Evolutionary conservation across 2,888 invertebrate genomes (phyloP).

Genomic region (Pyrrhia umbra): DNA sequence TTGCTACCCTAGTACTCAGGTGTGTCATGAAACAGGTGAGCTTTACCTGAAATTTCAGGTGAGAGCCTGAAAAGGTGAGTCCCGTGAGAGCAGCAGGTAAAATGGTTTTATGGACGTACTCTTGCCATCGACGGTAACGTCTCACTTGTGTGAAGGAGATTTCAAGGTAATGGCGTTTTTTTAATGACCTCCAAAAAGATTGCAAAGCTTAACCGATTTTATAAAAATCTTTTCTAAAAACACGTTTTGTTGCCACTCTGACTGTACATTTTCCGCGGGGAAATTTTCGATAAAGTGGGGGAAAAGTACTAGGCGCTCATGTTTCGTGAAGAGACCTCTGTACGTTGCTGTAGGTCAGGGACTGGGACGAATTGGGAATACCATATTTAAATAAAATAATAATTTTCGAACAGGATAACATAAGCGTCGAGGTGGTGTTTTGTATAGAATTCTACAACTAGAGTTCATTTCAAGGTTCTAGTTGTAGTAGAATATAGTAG

Average conservation of each 20-base stretch:
- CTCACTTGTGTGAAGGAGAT: background rate
- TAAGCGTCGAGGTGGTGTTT: constrained; percentile 59
- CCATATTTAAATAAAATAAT: constrained; percentile 82
- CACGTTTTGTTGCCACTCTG: constrained; percentile 6
- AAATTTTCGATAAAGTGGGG: constrained; percentile 84
- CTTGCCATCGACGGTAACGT: background rate
- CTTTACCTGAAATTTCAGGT: constrained; percentile 66
- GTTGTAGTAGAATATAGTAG: constrained; percentile 78
- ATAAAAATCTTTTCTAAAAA: too few relatives aligned
- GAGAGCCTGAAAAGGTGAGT: constrained; percentile 27
- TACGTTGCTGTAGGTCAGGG: constrained; percentile 52
- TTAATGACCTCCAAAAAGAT: too few relatives aligned
- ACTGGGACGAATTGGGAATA: constrained; percentile 53
- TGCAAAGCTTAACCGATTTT: too few relatives aligned
- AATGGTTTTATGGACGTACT: too few relatives aligned
- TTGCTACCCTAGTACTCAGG: constrained; percentile 81
- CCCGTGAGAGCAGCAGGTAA: constrained; percentile 30
- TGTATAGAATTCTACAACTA: constrained; percentile 68
- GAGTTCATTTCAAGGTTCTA: constrained; percentile 63
- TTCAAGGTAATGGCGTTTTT: background rate
- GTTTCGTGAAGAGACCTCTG: constrained; percentile 49
- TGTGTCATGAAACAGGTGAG: constrained; percentile 80
- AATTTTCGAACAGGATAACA: constrained; percentile 76
- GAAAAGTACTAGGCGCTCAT: constrained; percentile 80
- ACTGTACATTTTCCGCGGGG: constrained; percentile 68